Conservation (phyloP, 2,113 vertebrate genomes). For the Gallinago jamesoni region DNA sequence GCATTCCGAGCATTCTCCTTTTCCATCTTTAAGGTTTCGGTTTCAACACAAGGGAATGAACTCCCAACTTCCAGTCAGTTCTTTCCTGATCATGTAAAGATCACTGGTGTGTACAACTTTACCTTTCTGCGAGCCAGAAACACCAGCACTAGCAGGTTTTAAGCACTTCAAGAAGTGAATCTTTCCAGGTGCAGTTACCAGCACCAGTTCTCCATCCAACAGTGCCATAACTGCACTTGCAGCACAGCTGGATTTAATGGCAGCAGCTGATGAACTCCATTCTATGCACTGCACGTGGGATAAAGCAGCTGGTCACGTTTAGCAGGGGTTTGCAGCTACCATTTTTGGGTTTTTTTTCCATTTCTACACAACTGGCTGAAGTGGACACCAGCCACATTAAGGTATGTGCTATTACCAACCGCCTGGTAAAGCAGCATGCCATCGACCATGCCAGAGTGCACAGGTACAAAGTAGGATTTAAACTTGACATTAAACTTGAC, state of each 20-base stretch:
- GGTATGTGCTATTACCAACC: not conserved
- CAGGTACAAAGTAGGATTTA: not conserved
- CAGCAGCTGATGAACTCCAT: not conserved
- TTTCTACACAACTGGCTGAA: not conserved
- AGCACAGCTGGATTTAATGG: not conserved
- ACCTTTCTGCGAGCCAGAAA: not conserved
- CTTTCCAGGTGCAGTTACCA: not conserved
- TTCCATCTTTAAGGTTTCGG: not conserved
- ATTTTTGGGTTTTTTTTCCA: not conserved
- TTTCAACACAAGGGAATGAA: not conserved
- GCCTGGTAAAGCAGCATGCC: not conserved
- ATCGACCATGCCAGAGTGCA: not conserved
- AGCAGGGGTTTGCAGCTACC: not conserved
- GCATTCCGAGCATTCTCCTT: not conserved
- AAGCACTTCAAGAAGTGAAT: not conserved
- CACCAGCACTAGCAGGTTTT: not conserved
- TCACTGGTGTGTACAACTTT: not conserved
- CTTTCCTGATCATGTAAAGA: not conserved
- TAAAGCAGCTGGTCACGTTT: not conserved
- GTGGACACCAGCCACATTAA: not conserved
- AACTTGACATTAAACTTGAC: not conserved
- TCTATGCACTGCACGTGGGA: fast-evolving
- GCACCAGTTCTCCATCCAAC: not conserved
- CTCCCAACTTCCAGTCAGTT: not conserved
- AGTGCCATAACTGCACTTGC: no score